A percentile compares a stretch with the other conserved stretches of the same genome.
Evolutionary conservation across 2,888 invertebrate genomes (phyloP).

Genomic region (Theretra japonica): DNA sequence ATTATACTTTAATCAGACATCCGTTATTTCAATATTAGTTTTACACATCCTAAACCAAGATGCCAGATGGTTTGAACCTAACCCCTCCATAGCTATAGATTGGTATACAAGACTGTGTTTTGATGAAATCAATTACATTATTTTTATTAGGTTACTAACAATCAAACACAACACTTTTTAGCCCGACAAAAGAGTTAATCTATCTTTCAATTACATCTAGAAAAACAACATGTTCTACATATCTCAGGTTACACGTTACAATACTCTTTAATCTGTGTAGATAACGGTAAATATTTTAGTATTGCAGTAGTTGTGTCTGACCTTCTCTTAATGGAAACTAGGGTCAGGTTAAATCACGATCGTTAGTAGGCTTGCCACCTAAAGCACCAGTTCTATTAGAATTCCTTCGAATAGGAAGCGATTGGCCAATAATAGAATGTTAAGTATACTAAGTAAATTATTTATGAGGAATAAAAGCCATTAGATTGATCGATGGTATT

Average conservation of each 20-base stretch:
- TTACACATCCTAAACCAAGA: no score
- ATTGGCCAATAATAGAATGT: not conserved
- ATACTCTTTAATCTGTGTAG: not conserved
- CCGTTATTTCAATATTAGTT: no score
- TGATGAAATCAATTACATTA: not conserved
- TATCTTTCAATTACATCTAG: conserved; percentile 1
- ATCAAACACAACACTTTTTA: not conserved
- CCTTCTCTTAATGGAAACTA: conserved; percentile 25
- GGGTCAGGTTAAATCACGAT: conserved; percentile 17
- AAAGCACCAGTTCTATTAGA: not conserved
- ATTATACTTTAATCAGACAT: no score
- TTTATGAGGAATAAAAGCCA: not conserved
- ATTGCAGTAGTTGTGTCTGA: conserved; percentile 21
- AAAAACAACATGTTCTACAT: not conserved
- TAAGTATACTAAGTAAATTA: not conserved
- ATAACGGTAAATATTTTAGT: conserved; percentile 16
- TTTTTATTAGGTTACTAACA: not conserved
- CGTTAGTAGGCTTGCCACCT: conserved; percentile 20
- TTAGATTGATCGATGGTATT: no score
- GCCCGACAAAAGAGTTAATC: not conserved
- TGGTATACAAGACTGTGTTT: no score
- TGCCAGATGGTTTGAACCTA: no score
- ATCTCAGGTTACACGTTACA: not conserved
- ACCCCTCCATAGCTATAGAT: no score
- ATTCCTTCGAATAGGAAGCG: not conserved